Evolutionary conservation across 2,113 vertebrate species (phyloP), one percentile per base, ranked within the genome.

Genomic region (Nesogale talazaci): DNA sequence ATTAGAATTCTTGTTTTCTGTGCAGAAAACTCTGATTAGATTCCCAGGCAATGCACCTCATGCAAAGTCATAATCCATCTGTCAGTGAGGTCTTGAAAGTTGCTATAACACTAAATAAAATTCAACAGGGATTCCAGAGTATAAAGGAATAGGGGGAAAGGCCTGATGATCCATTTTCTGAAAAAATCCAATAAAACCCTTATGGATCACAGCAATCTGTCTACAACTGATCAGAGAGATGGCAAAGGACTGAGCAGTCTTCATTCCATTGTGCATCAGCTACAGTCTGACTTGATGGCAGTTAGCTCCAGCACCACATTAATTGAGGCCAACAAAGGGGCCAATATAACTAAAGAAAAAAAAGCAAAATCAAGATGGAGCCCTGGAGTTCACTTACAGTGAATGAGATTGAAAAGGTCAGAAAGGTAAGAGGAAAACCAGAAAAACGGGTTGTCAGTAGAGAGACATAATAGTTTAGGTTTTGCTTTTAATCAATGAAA

Each of bases 401-500:
- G 15, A 91, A 27, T 67, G 25, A 88, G 22, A 90, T 12, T 40
- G 52, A 61, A 84, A 94, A 65, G 83, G 86, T 79, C 65, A 92
- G 78, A 83, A 25, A 46, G 0, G 34, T 88, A 72, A 34, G 27
- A n/a, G 15, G 42, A 87, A 63, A 86, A 70, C 29, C 27, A 90
- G 27, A 10, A 72, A 29, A 88, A 25, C 19, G 3, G 6, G 16
- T 36, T 82, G 2, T 84, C 75, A 86, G 6, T 16, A 72, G 23
- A 80, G 83, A 95, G 76, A 63, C 14, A 91, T 86, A 80, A 61
- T 20, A 61, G 59, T 5, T 88, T 86, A 22, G 20, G 20, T 89
- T 65, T 72, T 84, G 6, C 2, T 67, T 92, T 87, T 40, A 74
- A 84, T 67, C 46, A 46, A 36, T 82, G 52, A 96, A 94, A 84